These are phyloP conservation scores for Hypselothyrea guttata DNA, from an alignment of 2,888 invertebrate species.

Conservation along the genomic window DNA sequence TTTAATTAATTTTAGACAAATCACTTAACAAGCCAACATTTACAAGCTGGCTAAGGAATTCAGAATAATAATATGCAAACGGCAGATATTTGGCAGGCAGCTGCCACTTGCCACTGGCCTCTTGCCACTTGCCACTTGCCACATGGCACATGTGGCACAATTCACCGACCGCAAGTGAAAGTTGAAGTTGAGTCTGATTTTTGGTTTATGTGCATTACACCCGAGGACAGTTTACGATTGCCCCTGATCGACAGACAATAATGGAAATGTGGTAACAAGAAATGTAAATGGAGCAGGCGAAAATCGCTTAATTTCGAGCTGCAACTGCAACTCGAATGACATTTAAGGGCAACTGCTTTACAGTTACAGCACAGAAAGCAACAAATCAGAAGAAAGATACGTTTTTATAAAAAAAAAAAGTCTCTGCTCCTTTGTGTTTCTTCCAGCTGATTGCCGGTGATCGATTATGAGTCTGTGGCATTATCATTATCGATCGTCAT, in stretches of 20 bases:
- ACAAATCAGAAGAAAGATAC: conserved; percentile 15
- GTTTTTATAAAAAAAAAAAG: too few relatives aligned
- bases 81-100: not conserved
- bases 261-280: conserved; percentile 55
- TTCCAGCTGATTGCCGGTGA: conserved; percentile 35
- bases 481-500: conserved; percentile 26
- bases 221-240: conserved; percentile 42
- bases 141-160: conserved; percentile 38
- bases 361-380: conserved; percentile 49
- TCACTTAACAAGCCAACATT: conserved; percentile 54
- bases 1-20: conserved; percentile 64
- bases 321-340: conserved; percentile 34
- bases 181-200: conserved; percentile 24
- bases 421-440: too few relatives aligned
- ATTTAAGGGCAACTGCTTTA: conserved; percentile 41
- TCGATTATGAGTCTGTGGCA: conserved; percentile 20
- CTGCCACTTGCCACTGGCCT: conserved; percentile 18
- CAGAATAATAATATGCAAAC: not conserved
- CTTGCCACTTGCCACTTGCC: too few relatives aligned
- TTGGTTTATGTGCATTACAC: conserved; percentile 16
- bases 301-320: conserved; percentile 67
- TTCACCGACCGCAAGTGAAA: conserved; percentile 63
- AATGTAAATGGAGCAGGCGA: conserved; percentile 66
- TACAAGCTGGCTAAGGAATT: conserved; percentile 14
- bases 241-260: conserved; percentile 55